These are phyloP conservation scores for Aurelia aurita complex sp. Pacific DNA, from an alignment of 30 jellyfish, hydroid and myxozoan genomes.

Conservation along the genomic window DNA sequence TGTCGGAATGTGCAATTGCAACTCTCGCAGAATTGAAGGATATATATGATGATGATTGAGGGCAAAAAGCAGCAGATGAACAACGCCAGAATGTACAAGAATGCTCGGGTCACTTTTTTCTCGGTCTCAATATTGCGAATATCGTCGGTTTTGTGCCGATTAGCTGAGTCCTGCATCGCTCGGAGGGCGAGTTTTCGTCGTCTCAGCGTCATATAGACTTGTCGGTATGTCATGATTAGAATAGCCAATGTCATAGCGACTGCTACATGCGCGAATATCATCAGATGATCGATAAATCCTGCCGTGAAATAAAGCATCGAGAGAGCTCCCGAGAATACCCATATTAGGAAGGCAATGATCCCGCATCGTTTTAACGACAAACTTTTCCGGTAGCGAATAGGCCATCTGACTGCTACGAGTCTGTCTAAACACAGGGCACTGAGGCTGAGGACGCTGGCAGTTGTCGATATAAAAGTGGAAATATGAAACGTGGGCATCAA, in stretches of 20 bases:
- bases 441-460: slow-evolving; percentile 19
- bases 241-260: no score
- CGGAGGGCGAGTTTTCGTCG: no score
- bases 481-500: not conserved
- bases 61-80: slow-evolving; percentile 72
- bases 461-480: slow-evolving; percentile 1
- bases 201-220: no score
- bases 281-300: not conserved
- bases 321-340: not conserved
- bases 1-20: slow-evolving; percentile 80
- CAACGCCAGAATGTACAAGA: slow-evolving; percentile 53
- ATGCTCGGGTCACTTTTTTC: slow-evolving; percentile 63
- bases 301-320: not conserved
- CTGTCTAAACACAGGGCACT: slow-evolving; percentile 13
- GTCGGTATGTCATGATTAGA: no score
- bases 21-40: slow-evolving; percentile 64
- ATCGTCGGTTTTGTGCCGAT: no score
- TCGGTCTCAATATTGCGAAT: slow-evolving; percentile 22
- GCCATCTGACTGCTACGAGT: not conserved
- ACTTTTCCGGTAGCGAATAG: slow-evolving; percentile 23
- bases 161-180: no score
- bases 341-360: not conserved
- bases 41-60: slow-evolving; percentile 73
- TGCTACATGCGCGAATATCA: not conserved
- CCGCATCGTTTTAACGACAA: slow-evolving; percentile 2